Conservation (phyloP, 2,113 vertebrate genomes). For the Macquaria australasica region DNA sequence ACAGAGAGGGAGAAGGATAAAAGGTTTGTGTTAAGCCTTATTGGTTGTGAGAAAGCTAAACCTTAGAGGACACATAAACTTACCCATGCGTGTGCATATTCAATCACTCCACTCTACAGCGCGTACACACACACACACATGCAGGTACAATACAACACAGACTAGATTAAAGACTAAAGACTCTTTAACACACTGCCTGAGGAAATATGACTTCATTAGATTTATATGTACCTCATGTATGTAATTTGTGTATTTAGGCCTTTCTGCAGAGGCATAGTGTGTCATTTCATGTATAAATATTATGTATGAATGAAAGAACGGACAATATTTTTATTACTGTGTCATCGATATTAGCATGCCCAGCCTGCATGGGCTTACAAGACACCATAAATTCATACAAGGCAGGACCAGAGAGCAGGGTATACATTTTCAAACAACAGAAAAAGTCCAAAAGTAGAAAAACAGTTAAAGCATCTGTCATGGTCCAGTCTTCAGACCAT, state of each 20-base stretch:
- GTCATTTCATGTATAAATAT: not conserved
- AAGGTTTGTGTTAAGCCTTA: conserved; percentile 56
- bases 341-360: no score
- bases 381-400: no score
- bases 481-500: no score
- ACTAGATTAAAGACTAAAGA: conserved; percentile 2
- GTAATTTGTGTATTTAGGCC: not conserved
- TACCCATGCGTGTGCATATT: conserved; percentile 34
- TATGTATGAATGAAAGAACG: no score
- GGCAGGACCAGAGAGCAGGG: no score
- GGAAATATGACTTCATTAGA: conserved; percentile 14
- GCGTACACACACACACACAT: not conserved
- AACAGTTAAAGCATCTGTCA: no score
- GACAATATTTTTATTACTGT: no score
- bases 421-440: no score
- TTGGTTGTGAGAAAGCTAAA: conserved; percentile 51
- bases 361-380: no score
- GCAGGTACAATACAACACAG: not conserved
- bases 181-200: not conserved
- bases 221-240: not conserved
- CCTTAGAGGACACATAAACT: conserved; percentile 47
- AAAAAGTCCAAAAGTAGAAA: no score
- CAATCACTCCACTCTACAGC: not conserved
- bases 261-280: not conserved
- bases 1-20: conserved; percentile 38